Conservation (phyloP, 2,888 invertebrate species). For the Frankliniella fusca region DNA sequence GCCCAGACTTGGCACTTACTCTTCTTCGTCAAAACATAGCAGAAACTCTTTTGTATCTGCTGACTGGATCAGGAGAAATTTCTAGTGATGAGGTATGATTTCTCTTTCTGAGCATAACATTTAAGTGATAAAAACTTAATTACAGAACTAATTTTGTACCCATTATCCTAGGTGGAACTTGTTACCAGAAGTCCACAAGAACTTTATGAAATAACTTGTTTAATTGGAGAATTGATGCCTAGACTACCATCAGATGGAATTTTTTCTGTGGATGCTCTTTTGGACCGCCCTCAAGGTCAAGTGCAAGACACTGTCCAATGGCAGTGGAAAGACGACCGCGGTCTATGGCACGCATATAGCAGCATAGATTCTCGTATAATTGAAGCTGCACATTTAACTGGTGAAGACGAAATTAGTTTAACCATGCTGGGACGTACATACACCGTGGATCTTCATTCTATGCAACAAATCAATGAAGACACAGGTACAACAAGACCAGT, state of each 20-base stretch:
- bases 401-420: slow-evolving; percentile 92
- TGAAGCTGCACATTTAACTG: slow-evolving; percentile 87
- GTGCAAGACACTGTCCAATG: slow-evolving; percentile 76
- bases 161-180: slow-evolving; percentile 62
- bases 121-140: neutral
- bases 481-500: slow-evolving; percentile 91
- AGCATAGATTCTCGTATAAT: slow-evolving; percentile 89
- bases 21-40: slow-evolving; percentile 93
- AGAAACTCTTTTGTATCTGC: slow-evolving; percentile 86
- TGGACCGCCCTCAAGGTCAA: slow-evolving; percentile 61
- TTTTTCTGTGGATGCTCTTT: slow-evolving; percentile 85
- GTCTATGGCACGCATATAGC: slow-evolving; percentile 85
- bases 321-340: slow-evolving; percentile 97
- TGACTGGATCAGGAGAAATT: slow-evolving; percentile 73
- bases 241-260: slow-evolving; percentile 91
- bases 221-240: slow-evolving; percentile 97
- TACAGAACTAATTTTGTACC: neutral
- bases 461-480: slow-evolving; percentile 98
- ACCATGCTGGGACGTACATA: slow-evolving; percentile 90
- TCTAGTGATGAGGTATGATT: slow-evolving; percentile 51
- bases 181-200: slow-evolving; percentile 91
- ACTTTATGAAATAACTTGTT: slow-evolving; percentile 92
- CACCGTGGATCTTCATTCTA: slow-evolving; percentile 92
- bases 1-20: slow-evolving; percentile 88
- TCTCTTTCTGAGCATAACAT: neutral